Evolutionary conservation across 1,140 invertebrate species (phyloP), one percentile per base, ranked within the genome.

Genomic region (Notospermus geniculatus): DNA sequence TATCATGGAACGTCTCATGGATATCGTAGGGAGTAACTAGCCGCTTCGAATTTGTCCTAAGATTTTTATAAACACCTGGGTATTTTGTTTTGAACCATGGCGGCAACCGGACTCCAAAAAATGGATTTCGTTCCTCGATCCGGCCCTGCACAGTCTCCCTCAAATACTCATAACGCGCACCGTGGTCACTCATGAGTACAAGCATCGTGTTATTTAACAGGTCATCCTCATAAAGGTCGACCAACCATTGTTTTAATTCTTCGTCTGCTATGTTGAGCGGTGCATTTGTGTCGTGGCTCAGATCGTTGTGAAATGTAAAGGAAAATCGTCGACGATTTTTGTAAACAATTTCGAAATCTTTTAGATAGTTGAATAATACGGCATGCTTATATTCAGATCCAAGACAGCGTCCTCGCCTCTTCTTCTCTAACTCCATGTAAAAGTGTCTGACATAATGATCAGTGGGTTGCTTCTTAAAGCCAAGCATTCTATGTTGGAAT

Each of bases 361-460:
- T 83, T 0, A 87, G 79, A 72, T 88, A 89, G 71, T 88, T 83
- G 62, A 90, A 70, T 83, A 89, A 86, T 1, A 87, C 78, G 81
- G 88, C 80, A 78, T 93, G 92, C 59, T 89, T 83, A 0, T 91
- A 89, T 9, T 85, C 83, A n/a, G 87, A 87, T 2, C 91, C 91
- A 41, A 93, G 81, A 74, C 94, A 97, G 85, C 60, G 62, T 54
- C 60, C 77, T 65, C 1, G 68, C 62, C 23, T 55, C 39, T 71
- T 68, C 25, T 84, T 82, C 32, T 87, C 79, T 22, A 84, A 80
- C 4, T 84, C 84, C 32, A 89, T 62, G 70, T 90, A 92, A 77
- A 88, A 96, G 0, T 90, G 87, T 32, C 92, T 81, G 83, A 95
- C 88, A 73, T 94, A 97, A 80, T 97, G 93, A 82, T 96, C 89